Conservation (phyloP, 2,888 invertebrate species). For the Pyrrhia umbra region DNA sequence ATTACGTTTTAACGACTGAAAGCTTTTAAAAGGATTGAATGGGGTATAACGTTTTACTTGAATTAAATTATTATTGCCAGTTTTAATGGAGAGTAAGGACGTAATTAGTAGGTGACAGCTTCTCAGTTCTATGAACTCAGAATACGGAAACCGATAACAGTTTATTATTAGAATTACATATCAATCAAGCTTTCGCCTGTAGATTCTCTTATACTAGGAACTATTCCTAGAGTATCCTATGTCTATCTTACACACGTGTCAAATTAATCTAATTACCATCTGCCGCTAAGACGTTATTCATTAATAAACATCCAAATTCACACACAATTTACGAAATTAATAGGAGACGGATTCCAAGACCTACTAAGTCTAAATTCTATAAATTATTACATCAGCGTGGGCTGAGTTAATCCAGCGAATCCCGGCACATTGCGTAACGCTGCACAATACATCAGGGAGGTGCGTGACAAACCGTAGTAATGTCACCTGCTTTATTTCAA, state of each 20-base stretch:
- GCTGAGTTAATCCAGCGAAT: constrained; percentile 36
- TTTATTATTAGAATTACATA: not conserved
- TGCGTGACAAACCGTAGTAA: constrained; percentile 78
- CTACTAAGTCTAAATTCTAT: constrained; percentile 18
- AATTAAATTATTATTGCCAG: not conserved
- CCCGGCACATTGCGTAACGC: constrained; percentile 25
- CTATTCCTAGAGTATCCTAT: no score
- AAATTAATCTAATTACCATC: not conserved
- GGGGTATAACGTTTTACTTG: not conserved
- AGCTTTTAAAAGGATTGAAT: constrained; percentile 20
- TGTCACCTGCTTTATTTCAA: constrained; percentile 80
- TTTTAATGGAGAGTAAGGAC: not conserved
- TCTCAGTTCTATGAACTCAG: not conserved
- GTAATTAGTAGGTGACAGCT: not conserved
- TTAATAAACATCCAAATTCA: not conserved
- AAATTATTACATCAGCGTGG: constrained; percentile 29
- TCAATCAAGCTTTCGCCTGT: not conserved
- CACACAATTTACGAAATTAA: not conserved
- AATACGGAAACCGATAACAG: not conserved
- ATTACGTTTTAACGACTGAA: constrained; percentile 27
- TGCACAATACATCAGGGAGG: constrained; percentile 66
- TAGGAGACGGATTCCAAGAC: not conserved
- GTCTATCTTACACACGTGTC: no score
- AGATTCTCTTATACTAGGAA: no score
- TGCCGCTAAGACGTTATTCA: not conserved